Conservation (phyloP, 2,888 invertebrate species). For the Melieria crassipennis region DNA sequence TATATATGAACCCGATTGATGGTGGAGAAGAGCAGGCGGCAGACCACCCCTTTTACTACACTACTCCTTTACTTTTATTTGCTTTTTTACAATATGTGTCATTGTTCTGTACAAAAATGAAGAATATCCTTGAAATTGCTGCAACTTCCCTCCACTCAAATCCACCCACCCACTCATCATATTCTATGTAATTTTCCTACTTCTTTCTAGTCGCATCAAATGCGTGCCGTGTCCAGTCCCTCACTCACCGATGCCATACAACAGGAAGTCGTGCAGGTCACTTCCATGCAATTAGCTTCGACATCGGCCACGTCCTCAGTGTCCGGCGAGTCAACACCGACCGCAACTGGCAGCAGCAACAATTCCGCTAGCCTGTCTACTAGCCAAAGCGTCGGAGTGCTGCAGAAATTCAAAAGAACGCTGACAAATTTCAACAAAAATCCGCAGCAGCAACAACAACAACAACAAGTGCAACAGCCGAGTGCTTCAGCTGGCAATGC, state of each 20-base stretch:
- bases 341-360: conserved; percentile 35
- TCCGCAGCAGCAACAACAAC: conserved; percentile 45
- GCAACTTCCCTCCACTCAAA: too few species aligned
- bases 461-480: conserved; percentile 36
- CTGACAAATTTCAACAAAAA: conserved; percentile 68
- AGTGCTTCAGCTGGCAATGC: neutral
- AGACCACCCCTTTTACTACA: too few species aligned
- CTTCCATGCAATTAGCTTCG: conserved; percentile 20
- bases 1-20: too few species aligned
- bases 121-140: too few species aligned
- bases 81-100: too few species aligned
- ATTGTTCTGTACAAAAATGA: too few species aligned
- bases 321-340: conserved; percentile 35
- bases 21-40: too few species aligned
- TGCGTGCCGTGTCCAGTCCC: conserved; percentile 65
- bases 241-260: conserved; percentile 56
- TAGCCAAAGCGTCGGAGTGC: conserved; percentile 66
- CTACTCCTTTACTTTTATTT: too few species aligned
- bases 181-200: conserved; percentile 26
- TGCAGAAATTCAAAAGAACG: conserved; percentile 78
- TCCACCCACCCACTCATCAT: neutral
- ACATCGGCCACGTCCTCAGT: conserved; percentile 25
- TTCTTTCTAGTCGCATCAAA: conserved; percentile 60
- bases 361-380: conserved; percentile 36
- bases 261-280: conserved; percentile 9